Percentiles rank a stretch among this genome's conserved stretches.
Evolutionary conservation across 1,140 invertebrate genomes (phyloP).

Genomic region (Bursaphelenchus mucronatus): DNA sequence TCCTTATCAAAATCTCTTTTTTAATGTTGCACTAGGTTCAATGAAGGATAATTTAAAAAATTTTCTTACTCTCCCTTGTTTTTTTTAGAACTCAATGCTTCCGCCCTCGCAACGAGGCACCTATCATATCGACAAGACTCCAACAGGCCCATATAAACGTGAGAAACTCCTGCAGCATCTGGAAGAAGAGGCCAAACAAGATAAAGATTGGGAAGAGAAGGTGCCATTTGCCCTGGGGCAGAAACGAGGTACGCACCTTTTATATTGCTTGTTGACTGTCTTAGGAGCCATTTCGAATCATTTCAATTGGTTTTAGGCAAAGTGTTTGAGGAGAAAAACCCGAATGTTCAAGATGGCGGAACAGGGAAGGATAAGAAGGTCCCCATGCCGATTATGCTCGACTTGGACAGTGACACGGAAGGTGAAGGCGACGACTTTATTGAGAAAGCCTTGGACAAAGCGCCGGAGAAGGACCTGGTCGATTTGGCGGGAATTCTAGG

Average conservation of each 20-base stretch:
- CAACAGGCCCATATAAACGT: conserved; percentile 89
- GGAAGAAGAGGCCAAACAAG: conserved; percentile 91
- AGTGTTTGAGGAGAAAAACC: conserved; percentile 43
- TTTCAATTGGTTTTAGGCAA: conserved; percentile 35
- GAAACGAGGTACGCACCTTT: conserved; percentile 72
- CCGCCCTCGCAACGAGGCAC: conserved; percentile 89
- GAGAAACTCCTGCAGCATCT: conserved; percentile 95
- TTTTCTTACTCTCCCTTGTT: conserved; percentile 12
- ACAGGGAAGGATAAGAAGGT: conserved; percentile 68
- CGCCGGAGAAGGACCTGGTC: conserved; percentile 95
- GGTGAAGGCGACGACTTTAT: conserved; percentile 64
- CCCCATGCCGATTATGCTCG: conserved; percentile 59
- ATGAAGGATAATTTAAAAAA: neutral
- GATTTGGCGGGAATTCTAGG: conserved; percentile 81
- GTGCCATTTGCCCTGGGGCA: conserved; percentile 85
- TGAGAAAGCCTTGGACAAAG: conserved; percentile 74
- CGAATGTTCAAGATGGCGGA: neutral
- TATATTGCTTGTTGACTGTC: conserved; percentile 3
- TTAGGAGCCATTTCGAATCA: conserved; percentile 8
- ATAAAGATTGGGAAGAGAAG: conserved; percentile 90
- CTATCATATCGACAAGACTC: conserved; percentile 86
- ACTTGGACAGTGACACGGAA: conserved; percentile 48
- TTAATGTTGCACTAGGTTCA: neutral
- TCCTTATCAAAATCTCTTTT: conserved; percentile 53
- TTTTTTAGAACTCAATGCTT: conserved; percentile 81